Percentiles rank a stretch among this genome's conserved stretches.
These are phyloP conservation scores for Aporophyla lueneburgensis DNA, from an alignment of 2,888 invertebrate genomes.

Conservation along the genomic window DNA sequence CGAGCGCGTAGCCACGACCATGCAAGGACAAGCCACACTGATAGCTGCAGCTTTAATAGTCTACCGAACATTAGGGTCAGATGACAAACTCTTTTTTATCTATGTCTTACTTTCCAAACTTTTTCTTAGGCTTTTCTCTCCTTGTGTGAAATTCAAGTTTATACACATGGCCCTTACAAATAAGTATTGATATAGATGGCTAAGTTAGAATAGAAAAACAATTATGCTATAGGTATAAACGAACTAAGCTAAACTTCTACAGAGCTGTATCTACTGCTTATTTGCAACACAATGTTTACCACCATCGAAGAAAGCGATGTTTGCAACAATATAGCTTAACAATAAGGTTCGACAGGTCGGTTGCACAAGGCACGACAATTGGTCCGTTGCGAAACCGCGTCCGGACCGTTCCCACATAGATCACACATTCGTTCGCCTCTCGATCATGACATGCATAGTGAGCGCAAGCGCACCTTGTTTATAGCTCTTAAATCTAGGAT, in stretches of 20 bases:
- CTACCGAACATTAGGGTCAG: background rate
- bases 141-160: background rate
- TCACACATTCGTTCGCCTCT: conserved; percentile 75
- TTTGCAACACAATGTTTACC: conserved; percentile 20
- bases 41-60: background rate
- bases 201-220: background rate
- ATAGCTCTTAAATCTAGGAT: conserved; percentile 37
- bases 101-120: background rate
- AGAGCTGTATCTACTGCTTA: background rate
- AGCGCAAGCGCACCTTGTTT: conserved; percentile 55
- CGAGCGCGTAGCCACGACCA: conserved; percentile 83
- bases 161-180: background rate
- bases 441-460: conserved; percentile 68
- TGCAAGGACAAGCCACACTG: conserved; percentile 80
- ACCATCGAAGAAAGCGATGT: conserved; percentile 45
- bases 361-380: conserved; percentile 80
- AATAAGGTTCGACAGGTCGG: conserved; percentile 69
- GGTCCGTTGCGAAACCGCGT: conserved; percentile 78
- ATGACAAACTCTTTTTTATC: background rate
- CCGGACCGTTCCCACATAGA: conserved; percentile 78
- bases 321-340: conserved; percentile 59
- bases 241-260: background rate
- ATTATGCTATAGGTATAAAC: background rate
- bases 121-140: background rate
- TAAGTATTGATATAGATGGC: background rate